Evolutionary conservation across 1,140 invertebrate species (phyloP).

Genomic region (Brachionus rotundiformis): DNA sequence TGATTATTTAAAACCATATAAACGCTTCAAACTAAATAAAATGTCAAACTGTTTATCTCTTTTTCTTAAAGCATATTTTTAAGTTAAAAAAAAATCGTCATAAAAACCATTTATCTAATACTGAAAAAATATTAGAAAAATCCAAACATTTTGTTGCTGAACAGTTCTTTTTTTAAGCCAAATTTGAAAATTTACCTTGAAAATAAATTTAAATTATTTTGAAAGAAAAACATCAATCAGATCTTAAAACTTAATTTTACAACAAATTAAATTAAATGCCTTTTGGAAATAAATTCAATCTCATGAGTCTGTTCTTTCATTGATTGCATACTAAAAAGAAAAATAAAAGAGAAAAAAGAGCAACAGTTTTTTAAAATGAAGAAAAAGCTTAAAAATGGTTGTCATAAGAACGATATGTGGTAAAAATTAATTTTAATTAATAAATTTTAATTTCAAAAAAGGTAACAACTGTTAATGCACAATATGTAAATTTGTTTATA

Average conservation of each 20-base stretch:
- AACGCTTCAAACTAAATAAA: no score
- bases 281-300: neutral
- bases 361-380: neutral
- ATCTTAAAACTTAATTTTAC: neutral
- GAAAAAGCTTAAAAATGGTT: conserved; percentile 27
- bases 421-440: conserved; percentile 28
- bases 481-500: neutral
- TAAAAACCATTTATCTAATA: no score
- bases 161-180: no score
- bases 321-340: neutral
- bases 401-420: conserved; percentile 41
- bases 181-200: neutral
- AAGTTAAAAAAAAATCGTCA: no score
- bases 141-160: no score
- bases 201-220: no score
- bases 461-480: neutral
- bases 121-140: no score
- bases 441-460: neutral
- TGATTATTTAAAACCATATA: no score
- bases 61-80: no score
- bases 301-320: neutral
- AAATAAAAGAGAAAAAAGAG: neutral
- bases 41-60: no score
- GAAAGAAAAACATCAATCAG: neutral
- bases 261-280: neutral